Conservation (phyloP, 2,113 vertebrate species). For the Bothrops jararaca region DNA sequence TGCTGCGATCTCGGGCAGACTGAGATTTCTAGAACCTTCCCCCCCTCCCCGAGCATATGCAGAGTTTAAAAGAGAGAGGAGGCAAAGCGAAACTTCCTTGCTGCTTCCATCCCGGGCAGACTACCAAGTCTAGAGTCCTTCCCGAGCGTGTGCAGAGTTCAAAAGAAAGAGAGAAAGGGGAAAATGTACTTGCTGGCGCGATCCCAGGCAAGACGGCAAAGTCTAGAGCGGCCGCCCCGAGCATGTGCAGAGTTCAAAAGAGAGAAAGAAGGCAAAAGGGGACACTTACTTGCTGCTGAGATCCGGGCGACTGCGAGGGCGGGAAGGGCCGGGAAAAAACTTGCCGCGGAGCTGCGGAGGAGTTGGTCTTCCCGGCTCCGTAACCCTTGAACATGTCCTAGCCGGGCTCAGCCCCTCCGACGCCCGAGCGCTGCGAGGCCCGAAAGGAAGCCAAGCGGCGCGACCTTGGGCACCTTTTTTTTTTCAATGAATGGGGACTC, state of each 20-base stretch:
- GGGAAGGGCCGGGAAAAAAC: background rate
- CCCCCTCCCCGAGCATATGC: too few species aligned
- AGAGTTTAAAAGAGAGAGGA: too few species aligned
- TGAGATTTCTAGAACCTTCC: background rate
- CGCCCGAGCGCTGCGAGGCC: background rate
- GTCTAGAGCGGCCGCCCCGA: background rate
- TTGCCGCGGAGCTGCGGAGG: background rate
- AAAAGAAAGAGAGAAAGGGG: background rate
- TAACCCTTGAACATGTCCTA: slow-evolving; percentile 22
- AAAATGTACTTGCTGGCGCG: background rate
- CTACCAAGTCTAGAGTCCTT: background rate
- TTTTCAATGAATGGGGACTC: slow-evolving; percentile 37
- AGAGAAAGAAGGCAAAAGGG: background rate
- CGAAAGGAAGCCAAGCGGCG: background rate
- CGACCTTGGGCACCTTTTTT: background rate
- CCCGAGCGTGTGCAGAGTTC: background rate
- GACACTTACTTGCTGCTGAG: background rate
- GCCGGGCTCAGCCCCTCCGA: background rate
- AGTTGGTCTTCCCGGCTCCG: background rate
- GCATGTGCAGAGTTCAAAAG: background rate
- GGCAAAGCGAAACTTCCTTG: background rate
- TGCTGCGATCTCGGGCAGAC: background rate
- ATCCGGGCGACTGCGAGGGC: background rate
- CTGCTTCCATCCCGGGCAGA: background rate
- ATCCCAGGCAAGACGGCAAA: background rate